A percentile compares a stretch with the other conserved stretches of the same genome.
Conservation (phyloP, 2,888 invertebrate species). For the Idaea aversata region DNA sequence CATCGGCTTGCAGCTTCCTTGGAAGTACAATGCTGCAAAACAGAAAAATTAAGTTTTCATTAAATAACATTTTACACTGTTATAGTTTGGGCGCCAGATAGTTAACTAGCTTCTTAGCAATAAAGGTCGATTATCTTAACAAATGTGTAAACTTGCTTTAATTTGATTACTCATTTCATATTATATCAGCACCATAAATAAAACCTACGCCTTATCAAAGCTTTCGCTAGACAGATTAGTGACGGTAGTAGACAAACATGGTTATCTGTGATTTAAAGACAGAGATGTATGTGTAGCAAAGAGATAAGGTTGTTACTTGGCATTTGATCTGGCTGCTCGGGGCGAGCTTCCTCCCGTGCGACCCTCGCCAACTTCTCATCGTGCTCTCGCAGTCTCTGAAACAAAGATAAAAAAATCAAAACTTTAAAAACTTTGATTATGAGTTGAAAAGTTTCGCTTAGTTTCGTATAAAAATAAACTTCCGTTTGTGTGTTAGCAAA, state of each 20-base stretch:
- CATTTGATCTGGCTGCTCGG: conserved; percentile 31
- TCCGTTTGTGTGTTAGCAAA: no score
- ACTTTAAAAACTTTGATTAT: neutral
- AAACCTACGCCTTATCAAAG: neutral
- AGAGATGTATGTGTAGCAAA: conserved; percentile 18
- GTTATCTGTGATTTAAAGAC: conserved; percentile 18
- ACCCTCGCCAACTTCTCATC: conserved; percentile 54
- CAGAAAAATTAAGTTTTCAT: conserved; percentile 3
- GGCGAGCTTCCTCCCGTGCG: conserved; percentile 55
- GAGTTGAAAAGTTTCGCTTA: no score
- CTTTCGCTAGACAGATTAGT: neutral
- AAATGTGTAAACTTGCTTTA: neutral
- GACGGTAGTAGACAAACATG: conserved; percentile 10
- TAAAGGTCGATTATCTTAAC: neutral
- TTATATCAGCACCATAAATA: neutral
- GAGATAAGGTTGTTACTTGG: conserved; percentile 24
- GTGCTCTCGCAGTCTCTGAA: conserved; percentile 54
- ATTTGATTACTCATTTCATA: neutral
- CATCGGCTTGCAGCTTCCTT: conserved; percentile 68
- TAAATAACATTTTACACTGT: neutral
- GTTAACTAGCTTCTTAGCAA: neutral
- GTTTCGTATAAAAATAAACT: no score
- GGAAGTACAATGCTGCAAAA: conserved; percentile 48
- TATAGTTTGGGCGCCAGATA: neutral
- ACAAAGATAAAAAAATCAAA: conserved; percentile 25